These are phyloP conservation scores for Heliconius aoede DNA, from an alignment of 2,888 invertebrate species.

Conservation along the genomic window DNA sequence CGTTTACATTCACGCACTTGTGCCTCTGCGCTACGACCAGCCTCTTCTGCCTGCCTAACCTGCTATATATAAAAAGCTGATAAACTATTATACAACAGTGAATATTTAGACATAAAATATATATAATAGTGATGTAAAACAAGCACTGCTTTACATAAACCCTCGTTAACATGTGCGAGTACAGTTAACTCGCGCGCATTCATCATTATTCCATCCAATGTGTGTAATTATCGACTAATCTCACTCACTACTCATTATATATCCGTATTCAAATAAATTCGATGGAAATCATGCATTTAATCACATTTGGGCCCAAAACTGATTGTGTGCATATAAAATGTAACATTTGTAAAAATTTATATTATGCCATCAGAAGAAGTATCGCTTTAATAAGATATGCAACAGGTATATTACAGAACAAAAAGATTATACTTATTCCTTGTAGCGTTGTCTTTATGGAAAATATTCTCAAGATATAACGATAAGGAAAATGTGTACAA, in stretches of 20 bases:
- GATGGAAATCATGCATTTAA: background rate
- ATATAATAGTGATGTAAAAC: background rate
- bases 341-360: no score
- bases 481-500: background rate
- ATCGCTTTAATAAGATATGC: no score
- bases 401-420: no score
- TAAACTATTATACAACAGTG: background rate
- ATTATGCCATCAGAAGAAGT: no score
- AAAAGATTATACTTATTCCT: background rate
- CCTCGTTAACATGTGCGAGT: background rate
- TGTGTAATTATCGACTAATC: conserved; percentile 8
- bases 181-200: conserved; percentile 6
- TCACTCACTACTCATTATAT: conserved; percentile 13
- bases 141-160: background rate
- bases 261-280: conserved; percentile 1
- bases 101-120: background rate
- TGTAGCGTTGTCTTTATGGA: background rate
- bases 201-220: background rate
- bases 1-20: no score
- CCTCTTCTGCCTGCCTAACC: background rate
- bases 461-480: background rate
- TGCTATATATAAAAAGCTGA: background rate
- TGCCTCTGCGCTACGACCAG: no score
- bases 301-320: background rate
- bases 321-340: background rate